Conservation (phyloP, 2,797 vertebrate genomes). For the Cephalopachus bancanus region DNA sequence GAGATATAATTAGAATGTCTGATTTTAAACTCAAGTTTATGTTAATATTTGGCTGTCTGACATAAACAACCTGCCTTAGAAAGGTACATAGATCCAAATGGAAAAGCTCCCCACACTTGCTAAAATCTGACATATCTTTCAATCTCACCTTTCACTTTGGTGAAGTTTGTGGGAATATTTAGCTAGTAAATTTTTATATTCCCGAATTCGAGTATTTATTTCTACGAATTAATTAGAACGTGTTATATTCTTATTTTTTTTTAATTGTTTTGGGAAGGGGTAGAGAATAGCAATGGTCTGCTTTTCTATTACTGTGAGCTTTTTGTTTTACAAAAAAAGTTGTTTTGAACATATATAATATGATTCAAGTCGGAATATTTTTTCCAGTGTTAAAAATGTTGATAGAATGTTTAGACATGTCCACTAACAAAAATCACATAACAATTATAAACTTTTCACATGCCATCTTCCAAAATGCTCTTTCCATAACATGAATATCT, state of each 20-base stretch:
- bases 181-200: slow-evolving; percentile 2
- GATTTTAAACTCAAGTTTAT: slow-evolving; percentile 36
- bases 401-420: slow-evolving; percentile 49
- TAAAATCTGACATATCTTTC: neutral
- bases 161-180: neutral
- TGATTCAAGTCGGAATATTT: slow-evolving; percentile 13
- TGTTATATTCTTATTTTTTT: slow-evolving; percentile 5
- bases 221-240: slow-evolving; percentile 34
- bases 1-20: neutral
- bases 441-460: slow-evolving; percentile 74
- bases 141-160: neutral
- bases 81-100: neutral
- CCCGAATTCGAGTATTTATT: slow-evolving; percentile 29
- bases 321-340: neutral
- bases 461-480: slow-evolving; percentile 62
- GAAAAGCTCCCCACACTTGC: neutral
- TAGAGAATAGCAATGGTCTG: no score
- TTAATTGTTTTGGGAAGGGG: no score
- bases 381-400: slow-evolving; percentile 41
- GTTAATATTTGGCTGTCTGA: neutral
- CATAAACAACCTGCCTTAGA: neutral
- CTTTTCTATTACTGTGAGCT: no score
- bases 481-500: slow-evolving; percentile 29
- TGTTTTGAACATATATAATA: slow-evolving; percentile 24
- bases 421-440: slow-evolving; percentile 64